phyloP scores from a whole-genome alignment of 1,140 invertebrate genomes.

The Drosophila repletoides region DNA sequence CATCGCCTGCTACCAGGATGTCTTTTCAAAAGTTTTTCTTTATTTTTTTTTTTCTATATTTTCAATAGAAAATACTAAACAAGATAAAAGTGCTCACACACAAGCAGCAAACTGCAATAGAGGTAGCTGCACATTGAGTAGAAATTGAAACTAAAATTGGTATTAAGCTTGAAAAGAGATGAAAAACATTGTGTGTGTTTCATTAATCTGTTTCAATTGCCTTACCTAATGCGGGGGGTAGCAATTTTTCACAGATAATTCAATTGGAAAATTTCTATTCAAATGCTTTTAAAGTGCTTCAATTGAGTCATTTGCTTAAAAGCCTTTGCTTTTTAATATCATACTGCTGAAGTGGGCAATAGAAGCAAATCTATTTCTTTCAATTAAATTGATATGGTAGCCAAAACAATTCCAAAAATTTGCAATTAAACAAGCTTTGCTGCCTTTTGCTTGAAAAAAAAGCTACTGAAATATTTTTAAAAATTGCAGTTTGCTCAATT shows the following conservation, averaged over 20 bases:
- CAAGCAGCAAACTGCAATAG: conserved; percentile 5
- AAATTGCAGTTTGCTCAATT: neutral
- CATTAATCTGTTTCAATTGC: conserved; percentile 52
- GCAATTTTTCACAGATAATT: conserved; percentile 2
- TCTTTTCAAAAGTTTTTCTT: conserved; percentile 10
- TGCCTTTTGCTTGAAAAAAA: no score
- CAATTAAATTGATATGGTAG: no score
- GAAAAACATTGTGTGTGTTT: conserved; percentile 25
- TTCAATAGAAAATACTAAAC: neutral
- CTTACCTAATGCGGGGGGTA: conserved; percentile 31
- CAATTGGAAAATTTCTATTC: neutral
- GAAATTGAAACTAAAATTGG: conserved; percentile 41
- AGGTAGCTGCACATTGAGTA: neutral
- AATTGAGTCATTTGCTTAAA: neutral
- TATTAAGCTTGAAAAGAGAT: conserved; percentile 33
- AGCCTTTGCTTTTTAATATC: no score
- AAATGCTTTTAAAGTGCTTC: neutral
- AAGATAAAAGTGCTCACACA: neutral
- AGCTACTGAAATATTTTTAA: no score
- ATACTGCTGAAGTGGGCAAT: no score
- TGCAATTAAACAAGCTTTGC: no score
- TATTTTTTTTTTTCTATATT: no score
- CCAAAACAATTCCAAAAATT: no score
- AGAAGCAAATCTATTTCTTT: no score
- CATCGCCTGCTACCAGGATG: conserved; percentile 20